Base-by-base conservation (phyloP, 2,888 invertebrate species). In the Dasypolia templi region DNA sequence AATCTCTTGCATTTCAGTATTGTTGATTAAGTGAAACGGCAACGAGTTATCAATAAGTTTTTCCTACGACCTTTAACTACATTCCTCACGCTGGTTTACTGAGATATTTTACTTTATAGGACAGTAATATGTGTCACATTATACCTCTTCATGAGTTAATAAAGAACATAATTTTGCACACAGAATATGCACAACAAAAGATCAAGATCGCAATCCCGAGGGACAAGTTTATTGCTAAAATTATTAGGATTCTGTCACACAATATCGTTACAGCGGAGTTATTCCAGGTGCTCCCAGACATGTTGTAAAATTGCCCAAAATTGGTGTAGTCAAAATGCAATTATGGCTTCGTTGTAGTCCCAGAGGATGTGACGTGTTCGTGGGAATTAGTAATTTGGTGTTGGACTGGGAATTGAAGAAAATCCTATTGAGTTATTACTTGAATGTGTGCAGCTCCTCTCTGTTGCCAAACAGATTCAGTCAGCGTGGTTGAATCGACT, bases 241-340 rank as follows among this genome's bases (percentile, higher is more conserved):
- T 83, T 79, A 82, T 82, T 72, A 79, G 68, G 76, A 70, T 70
- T 53, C 81, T 81, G 81, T 75, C 85, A 75, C 73, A 79, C 58
- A 67, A 67, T 70, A 84, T 69, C 55, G 65, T 75, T 75, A 59
- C 56, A 39, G 51, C n/a, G 62, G 32, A 81, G 70, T 85, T 85
- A 82, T 85, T 77, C 68, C 42, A 66, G 49, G 65, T 62, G 68
- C 61, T 82, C 81, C 79, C 86, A 77, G 71, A 82, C 58, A 77
- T 29, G 78, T 62, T 72, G 85, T 82, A 85, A 82, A 82, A 85
- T 82, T 66, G 69, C 81, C 69, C 86, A 66, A 71, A 79, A 82
- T 72, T 66, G 55, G 39, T 65, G 42, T 56, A 75, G 56, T 75
- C 67, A 70, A n/a, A 81, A 71, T 85, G 82, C 85, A 77, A 72